Evolutionary conservation across 2,888 invertebrate genomes (phyloP).

Genomic region (Leptinotarsa rubiginosa): DNA sequence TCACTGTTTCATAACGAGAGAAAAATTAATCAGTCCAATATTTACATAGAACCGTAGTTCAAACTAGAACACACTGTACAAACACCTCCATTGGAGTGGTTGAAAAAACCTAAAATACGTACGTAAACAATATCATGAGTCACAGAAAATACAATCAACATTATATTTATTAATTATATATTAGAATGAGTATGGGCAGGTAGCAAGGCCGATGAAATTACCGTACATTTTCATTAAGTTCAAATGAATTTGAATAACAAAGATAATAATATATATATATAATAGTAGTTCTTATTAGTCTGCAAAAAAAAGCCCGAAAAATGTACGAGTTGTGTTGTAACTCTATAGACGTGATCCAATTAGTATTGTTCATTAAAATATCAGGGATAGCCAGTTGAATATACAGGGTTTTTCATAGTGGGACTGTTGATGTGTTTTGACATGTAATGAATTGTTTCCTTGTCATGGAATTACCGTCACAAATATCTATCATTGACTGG

Average conservation of each 20-base stretch:
- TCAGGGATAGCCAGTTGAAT: neutral
- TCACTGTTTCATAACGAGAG: too few species aligned
- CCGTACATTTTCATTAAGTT: slow-evolving; percentile 3
- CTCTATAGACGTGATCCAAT: slow-evolving; percentile 1
- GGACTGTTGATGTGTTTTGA: too few species aligned
- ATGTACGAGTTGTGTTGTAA: neutral
- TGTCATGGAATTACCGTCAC: too few species aligned
- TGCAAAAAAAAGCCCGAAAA: neutral
- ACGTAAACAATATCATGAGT: neutral
- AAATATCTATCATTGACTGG: too few species aligned
- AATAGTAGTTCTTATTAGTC: neutral
- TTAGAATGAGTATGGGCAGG: neutral
- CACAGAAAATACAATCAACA: neutral
- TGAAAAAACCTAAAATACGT: neutral
- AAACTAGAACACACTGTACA: neutral
- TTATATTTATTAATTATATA: slow-evolving; percentile 1
- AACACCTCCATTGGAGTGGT: neutral
- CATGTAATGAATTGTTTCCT: too few species aligned
- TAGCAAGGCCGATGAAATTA: slow-evolving; percentile 5
- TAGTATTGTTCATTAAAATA: neutral
- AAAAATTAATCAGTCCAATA: too few species aligned
- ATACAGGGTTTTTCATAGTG: neutral
- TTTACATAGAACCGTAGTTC: neutral
- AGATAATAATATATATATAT: slow-evolving; percentile 7
- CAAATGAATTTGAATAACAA: slow-evolving; percentile 4